phyloP scores from a whole-genome alignment of 1,140 invertebrate species.

The Drosophila yakuba region DNA sequence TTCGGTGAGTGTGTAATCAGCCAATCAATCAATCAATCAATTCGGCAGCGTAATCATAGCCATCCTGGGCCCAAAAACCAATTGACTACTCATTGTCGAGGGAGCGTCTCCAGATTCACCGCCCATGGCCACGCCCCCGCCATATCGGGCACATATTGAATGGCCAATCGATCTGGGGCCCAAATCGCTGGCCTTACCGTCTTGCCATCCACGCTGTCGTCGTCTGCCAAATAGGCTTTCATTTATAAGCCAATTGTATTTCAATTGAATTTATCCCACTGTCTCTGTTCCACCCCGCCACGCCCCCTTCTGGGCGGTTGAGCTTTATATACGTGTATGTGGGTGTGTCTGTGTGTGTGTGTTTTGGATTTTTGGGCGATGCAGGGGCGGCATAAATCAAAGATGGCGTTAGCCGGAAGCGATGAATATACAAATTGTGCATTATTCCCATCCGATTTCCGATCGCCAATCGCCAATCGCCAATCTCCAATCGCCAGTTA shows the following conservation, averaged over 20 bases:
- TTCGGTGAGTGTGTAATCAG: constrained; percentile 25
- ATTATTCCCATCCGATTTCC: constrained; percentile 61
- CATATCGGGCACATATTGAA: constrained; percentile 63
- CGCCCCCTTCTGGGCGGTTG: neutral
- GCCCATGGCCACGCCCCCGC: constrained; percentile 51
- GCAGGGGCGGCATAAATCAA: constrained; percentile 30
- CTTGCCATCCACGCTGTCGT: constrained; percentile 10
- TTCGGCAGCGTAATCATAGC: constrained; percentile 30
- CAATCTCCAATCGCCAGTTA: constrained; percentile 62
- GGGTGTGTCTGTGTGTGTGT: constrained; percentile 4
- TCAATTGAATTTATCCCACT: constrained; percentile 72
- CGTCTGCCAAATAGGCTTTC: constrained; percentile 67
- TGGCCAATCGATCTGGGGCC: constrained; percentile 14
- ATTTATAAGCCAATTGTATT: constrained; percentile 77
- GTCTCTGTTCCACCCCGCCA: constrained; percentile 24
- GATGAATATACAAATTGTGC: constrained; percentile 36
- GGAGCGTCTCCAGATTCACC: neutral
- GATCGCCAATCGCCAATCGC: constrained; percentile 56
- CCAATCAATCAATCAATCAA: constrained; percentile 44
- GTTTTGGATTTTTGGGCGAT: constrained; percentile 12
- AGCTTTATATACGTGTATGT: neutral
- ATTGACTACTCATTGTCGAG: constrained; percentile 53
- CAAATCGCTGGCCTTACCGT: neutral
- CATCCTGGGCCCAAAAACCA: constrained; percentile 45
- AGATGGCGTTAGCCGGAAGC: constrained; percentile 30